phyloP scores from a whole-genome alignment of 2,797 vertebrate species.

The Spondyliosoma cantharus region DNA sequence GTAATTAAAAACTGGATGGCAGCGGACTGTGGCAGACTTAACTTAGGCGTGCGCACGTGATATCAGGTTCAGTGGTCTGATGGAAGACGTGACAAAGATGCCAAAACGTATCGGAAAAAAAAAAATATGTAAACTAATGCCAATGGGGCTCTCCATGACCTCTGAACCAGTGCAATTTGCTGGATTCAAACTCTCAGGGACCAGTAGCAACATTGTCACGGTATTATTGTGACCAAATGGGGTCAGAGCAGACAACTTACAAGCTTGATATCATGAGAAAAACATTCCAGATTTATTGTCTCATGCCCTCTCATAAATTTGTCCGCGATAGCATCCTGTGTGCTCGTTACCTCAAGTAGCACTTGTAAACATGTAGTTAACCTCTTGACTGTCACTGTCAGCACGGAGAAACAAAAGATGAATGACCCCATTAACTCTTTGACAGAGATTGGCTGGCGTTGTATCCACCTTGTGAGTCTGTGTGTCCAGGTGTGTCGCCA shows the following conservation, averaged over 20 bases:
- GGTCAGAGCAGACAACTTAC: neutral
- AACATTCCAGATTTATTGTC: neutral
- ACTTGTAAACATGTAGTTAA: constrained; percentile 12
- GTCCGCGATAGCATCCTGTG: too few relatives aligned
- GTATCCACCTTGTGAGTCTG: too few relatives aligned
- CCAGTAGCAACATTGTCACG: neutral
- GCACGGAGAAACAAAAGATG: too few relatives aligned
- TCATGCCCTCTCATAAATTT: neutral
- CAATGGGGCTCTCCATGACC: neutral
- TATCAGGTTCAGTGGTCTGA: neutral
- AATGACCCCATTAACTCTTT: too few relatives aligned
- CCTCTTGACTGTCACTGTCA: neutral
- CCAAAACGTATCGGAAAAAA: neutral
- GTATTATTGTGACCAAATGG: neutral
- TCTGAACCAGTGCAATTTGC: neutral
- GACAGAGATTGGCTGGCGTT: too few relatives aligned
- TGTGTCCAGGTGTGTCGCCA: too few relatives aligned
- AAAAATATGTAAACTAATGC: neutral
- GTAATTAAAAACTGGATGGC: constrained; percentile 17
- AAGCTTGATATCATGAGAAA: constrained; percentile 14
- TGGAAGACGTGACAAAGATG: constrained; percentile 13
- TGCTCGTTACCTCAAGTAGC: too few relatives aligned
- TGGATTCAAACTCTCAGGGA: neutral
- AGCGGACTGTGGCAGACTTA: constrained; percentile 25
- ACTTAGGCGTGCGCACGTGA: neutral